These are phyloP conservation scores for Trididemnum miniatum DNA, from an alignment of 23 tunicate species.

Conservation along the genomic window DNA sequence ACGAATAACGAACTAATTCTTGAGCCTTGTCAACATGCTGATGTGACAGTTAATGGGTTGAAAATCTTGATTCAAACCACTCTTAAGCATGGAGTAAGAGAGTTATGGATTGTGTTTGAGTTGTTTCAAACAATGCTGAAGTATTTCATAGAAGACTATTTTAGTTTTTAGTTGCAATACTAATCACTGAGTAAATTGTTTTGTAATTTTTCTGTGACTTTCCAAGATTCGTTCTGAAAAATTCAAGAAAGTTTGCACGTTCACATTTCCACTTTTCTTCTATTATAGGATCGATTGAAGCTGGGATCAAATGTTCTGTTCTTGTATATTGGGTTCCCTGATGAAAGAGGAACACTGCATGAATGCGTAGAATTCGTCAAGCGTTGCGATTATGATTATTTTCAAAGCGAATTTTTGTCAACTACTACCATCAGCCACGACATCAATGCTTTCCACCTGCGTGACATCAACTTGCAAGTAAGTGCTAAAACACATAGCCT, in stretches of 20 bases:
- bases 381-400: conserved; percentile 51
- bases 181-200: too few species aligned
- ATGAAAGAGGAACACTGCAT: conserved; percentile 23
- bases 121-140: too few species aligned
- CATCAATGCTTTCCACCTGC: background rate
- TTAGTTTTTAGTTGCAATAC: background rate
- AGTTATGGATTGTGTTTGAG: too few species aligned
- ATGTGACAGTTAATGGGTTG: conserved; percentile 57
- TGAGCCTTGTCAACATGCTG: conserved; percentile 44
- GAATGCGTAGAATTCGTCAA: conserved; percentile 24
- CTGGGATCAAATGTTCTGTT: conserved; percentile 74
- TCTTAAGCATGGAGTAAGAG: conserved; percentile 70
- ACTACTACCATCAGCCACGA: background rate
- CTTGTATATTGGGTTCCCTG: conserved; percentile 65
- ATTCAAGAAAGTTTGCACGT: too few species aligned
- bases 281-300: conserved; percentile 65
- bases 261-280: background rate
- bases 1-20: conserved; percentile 25
- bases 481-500: too few species aligned
- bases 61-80: conserved; percentile 30
- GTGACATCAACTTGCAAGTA: background rate
- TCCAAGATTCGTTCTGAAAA: too few species aligned
- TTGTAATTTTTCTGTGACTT: too few species aligned
- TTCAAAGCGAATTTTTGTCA: conserved; percentile 65
- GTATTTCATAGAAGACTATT: background rate